Conservation (phyloP, 1,140 invertebrate genomes). For the Phocides pigmalion region DNA sequence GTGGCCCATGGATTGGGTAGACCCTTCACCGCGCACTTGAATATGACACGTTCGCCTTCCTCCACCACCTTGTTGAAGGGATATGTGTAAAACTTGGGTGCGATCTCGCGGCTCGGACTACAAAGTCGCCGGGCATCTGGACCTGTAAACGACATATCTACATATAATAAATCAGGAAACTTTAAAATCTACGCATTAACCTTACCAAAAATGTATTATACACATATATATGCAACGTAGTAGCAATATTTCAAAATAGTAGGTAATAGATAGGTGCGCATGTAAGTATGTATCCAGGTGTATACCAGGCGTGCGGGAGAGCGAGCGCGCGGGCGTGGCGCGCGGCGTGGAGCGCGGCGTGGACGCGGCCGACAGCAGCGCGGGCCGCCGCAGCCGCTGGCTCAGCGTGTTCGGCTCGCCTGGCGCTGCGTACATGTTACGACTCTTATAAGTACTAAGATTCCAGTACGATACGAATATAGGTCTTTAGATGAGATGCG, state of each 20-base stretch:
- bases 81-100: conserved; percentile 94
- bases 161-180: too few species aligned
- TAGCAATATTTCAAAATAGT: too few species aligned
- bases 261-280: too few species aligned
- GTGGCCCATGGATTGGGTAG: conserved; percentile 90
- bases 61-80: conserved; percentile 93
- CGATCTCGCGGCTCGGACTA: conserved; percentile 63
- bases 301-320: conserved; percentile 82
- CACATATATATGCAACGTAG: too few species aligned
- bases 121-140: conserved; percentile 57
- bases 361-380: conserved; percentile 87
- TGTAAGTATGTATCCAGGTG: background rate
- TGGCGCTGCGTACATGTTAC: conserved; percentile 84
- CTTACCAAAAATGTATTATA: too few species aligned
- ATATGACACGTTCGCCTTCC: conserved; percentile 88
- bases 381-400: conserved; percentile 86
- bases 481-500: too few species aligned
- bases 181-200: too few species aligned
- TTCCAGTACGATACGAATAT: too few species aligned
- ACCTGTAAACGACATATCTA: conserved; percentile 39
- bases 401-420: conserved; percentile 92
- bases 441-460: too few species aligned
- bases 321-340: conserved; percentile 87
- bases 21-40: conserved; percentile 91
- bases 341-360: conserved; percentile 90